Conservation (phyloP, 2,797 vertebrate genomes). For the Strix occidentalis region DNA sequence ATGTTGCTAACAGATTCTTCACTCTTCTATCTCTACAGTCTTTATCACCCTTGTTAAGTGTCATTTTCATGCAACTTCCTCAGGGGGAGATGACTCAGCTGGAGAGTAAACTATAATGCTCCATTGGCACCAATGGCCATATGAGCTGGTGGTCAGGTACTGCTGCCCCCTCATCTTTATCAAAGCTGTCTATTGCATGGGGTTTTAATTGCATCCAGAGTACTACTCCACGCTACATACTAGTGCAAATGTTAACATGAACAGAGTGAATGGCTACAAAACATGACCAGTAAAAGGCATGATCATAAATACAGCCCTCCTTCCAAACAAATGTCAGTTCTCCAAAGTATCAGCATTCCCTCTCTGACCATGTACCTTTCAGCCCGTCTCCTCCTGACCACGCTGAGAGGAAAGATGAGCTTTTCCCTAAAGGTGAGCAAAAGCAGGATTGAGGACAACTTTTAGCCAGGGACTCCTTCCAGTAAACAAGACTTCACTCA, state of each 20-base stretch:
- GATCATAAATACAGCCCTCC: neutral
- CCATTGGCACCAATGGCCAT: neutral
- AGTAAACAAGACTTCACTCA: neutral
- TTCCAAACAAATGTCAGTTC: neutral
- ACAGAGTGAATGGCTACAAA: neutral
- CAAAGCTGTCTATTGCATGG: neutral
- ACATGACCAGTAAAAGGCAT: neutral
- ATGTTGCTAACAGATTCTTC: conserved; percentile 31
- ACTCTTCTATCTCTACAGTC: conserved; percentile 16
- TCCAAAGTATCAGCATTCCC: neutral
- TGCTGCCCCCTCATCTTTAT: neutral
- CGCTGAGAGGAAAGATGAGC: neutral
- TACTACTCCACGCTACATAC: neutral
- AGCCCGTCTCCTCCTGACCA: neutral
- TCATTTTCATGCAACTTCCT: conserved; percentile 47
- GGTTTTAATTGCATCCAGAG: neutral
- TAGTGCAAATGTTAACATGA: neutral
- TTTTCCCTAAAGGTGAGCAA: neutral
- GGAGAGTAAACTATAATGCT: neutral
- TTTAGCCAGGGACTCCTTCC: neutral
- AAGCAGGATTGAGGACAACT: neutral
- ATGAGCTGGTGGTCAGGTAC: neutral
- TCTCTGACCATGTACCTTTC: neutral
- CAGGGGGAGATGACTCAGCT: conserved; percentile 27
- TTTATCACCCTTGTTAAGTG: conserved; percentile 28